Conservation (phyloP, 2,797 vertebrate species). For the Coregonus suidteri region DNA sequence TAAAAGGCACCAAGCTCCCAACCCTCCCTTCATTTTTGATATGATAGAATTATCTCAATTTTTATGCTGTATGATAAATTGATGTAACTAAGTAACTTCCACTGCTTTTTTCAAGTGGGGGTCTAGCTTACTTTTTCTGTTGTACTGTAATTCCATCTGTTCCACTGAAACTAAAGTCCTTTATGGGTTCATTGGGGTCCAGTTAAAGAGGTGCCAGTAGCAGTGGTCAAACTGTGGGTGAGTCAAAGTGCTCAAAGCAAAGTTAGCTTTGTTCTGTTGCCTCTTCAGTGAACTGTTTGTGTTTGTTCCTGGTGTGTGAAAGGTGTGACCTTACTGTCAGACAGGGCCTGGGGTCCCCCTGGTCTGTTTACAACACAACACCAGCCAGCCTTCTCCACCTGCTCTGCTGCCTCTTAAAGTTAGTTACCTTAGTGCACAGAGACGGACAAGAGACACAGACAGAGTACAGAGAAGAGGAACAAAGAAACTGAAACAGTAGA, state of each 20-base stretch:
- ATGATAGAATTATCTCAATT: conserved; percentile 44
- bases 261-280: not conserved
- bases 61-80: not conserved
- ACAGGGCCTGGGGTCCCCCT: not conserved
- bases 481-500: not conserved
- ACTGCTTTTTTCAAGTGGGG: no score
- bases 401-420: not conserved
- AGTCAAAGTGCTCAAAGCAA: not conserved
- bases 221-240: not conserved
- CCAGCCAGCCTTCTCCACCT: not conserved
- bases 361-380: conserved; percentile 1
- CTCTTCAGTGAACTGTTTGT: conserved; percentile 14
- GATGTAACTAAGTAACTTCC: no score
- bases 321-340: conserved; percentile 19
- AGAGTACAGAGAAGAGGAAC: not conserved
- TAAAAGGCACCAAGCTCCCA: no score
- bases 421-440: not conserved
- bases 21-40: conserved; percentile 53
- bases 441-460: conserved; percentile 7
- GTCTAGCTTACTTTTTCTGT: not conserved
- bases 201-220: not conserved
- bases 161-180: not conserved
- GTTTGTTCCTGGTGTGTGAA: conserved; percentile 12
- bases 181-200: not conserved
- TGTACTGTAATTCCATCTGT: not conserved